A percentile compares a stretch with the other conserved stretches of the same genome.
These are phyloP conservation scores for Pelvicachromis taeniatus DNA, from an alignment of 2,113 vertebrate genomes.

Conservation along the genomic window DNA sequence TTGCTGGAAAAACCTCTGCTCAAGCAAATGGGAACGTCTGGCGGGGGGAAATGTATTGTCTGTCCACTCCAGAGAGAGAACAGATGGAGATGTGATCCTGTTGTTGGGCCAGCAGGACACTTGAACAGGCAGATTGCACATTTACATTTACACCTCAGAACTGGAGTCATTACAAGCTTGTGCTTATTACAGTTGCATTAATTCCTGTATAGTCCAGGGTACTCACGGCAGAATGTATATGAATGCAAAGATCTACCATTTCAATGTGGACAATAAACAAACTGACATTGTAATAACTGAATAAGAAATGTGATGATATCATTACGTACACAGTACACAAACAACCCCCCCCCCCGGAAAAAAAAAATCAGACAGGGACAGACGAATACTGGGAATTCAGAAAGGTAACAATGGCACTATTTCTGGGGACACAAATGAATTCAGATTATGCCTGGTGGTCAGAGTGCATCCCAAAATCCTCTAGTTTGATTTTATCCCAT, in stretches of 20 bases:
- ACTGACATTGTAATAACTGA: neutral
- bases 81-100: conserved; percentile 89
- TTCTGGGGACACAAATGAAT: conserved; percentile 59
- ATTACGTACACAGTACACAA: neutral
- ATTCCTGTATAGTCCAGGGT: neutral
- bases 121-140: conserved; percentile 83
- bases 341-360: neutral
- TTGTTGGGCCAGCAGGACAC: conserved; percentile 83
- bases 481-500: conserved; percentile 77
- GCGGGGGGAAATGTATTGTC: conserved; percentile 65
- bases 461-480: conserved; percentile 73
- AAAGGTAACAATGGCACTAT: conserved; percentile 14
- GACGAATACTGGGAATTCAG: conserved; percentile 23
- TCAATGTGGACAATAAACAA: neutral
- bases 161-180: conserved; percentile 31
- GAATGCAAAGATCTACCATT: neutral
- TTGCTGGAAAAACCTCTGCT: conserved; percentile 43
- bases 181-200: neutral
- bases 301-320: neutral
- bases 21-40: conserved; percentile 45
- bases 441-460: conserved; percentile 67
- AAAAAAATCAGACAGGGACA: neutral
- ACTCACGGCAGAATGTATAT: neutral
- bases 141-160: conserved; percentile 83
- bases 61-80: conserved; percentile 74